phyloP scores from a whole-genome alignment of 2,797 vertebrate genomes.

The Cetoscarus ocellatus region DNA sequence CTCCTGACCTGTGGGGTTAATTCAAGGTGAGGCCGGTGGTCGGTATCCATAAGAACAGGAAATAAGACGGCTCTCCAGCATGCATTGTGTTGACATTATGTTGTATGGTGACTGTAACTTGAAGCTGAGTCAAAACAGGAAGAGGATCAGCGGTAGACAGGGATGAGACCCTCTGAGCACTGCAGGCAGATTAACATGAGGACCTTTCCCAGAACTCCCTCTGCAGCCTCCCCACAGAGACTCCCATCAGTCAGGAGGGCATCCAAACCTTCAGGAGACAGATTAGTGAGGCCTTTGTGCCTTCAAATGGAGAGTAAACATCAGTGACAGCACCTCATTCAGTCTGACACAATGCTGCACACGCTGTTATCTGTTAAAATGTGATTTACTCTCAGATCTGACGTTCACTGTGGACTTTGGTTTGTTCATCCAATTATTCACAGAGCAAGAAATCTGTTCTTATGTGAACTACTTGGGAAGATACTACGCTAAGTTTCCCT shows the following conservation, averaged over 20 bases:
- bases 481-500: background rate
- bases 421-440: slow-evolving; percentile 2
- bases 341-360: slow-evolving; percentile 1
- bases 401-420: slow-evolving; percentile 22
- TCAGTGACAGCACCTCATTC: background rate
- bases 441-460: background rate
- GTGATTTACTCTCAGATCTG: slow-evolving; percentile 36
- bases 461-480: background rate
- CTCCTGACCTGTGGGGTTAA: slow-evolving; percentile 22
- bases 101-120: slow-evolving; percentile 46
- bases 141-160: slow-evolving; percentile 49
- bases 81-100: slow-evolving; percentile 11
- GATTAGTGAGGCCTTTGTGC: slow-evolving; percentile 15
- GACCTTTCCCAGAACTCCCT: slow-evolving; percentile 60
- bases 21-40: slow-evolving; percentile 7
- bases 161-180: slow-evolving; percentile 32
- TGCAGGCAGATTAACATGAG: slow-evolving; percentile 48
- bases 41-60: slow-evolving; percentile 14
- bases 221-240: slow-evolving; percentile 22
- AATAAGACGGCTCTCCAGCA: slow-evolving; percentile 1
- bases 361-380: slow-evolving; percentile 40
- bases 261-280: background rate
- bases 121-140: slow-evolving; percentile 63
- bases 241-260: slow-evolving; percentile 26
- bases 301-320: slow-evolving; percentile 9